Evolutionary conservation across 1,140 invertebrate genomes (phyloP), one percentile per base, ranked within the genome.

Genomic region (Arctopsyche grandis): DNA sequence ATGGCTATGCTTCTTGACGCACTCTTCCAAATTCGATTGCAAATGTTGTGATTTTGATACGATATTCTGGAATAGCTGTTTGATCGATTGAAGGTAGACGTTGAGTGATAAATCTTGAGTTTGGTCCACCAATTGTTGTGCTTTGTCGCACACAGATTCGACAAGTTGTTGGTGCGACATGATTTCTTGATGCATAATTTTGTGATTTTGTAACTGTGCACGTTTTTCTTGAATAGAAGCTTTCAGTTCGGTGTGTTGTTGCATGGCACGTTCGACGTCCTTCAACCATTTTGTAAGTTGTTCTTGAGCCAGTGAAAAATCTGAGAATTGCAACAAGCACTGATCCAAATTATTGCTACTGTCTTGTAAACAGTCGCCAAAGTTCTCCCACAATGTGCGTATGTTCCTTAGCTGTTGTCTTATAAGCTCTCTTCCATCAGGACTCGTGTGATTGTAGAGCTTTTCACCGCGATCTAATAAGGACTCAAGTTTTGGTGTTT

Each of bases 111-210:
- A 93, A 83, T 97, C 96, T 84, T 96, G 93, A 3, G 96, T 97
- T 87, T 97, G 93, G 85, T 97, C 93, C 9, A 97, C 94, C 24
- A 99, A 87, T 66, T 95, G 92, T 84, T 96, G 94, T 9, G 97
- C 97, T 86, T 97, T 97, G 76, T 97, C 96, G 85, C 95, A 96
- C 19, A 99, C 95, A 76, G 93, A 93, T 84, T 98, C 95, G 0
- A 99, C 94, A 0, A 98, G 86, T 69, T 93, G 91, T 85, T 97
- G 95, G 88, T 98, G 96, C 0, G 95, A 96, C 88, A 95, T 93
- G 66, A 99, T 98, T 87, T 98, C 97, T 87, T 98, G 96, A 84
- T 98, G 96, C 86, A 98, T 94, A 44, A 98, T 94, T 86, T 96
- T 96, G 84, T 98, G 97, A 84, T 97, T 97, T 85, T 98, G 96